Evolutionary conservation across 2,888 invertebrate genomes (phyloP), one percentile per base, ranked within the genome.

Genomic region (Torymus texanus): DNA sequence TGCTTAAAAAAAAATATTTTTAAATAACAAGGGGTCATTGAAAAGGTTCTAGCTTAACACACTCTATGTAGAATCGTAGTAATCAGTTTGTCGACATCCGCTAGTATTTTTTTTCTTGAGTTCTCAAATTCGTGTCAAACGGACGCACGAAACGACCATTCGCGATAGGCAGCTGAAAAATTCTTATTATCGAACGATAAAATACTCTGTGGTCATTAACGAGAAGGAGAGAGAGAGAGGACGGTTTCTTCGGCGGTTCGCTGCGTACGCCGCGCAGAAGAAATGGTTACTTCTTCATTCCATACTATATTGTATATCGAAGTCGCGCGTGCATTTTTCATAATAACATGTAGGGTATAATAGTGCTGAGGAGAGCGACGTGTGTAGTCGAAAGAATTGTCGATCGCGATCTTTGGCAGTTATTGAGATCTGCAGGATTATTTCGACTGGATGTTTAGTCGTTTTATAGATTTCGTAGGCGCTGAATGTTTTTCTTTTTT

Each of bases 241-340:
- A 65, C 11, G 24, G 24, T 65, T 24, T 13, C 53, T 50, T 71
- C n/a, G 8, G 41, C 41, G 41, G 8, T 41, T 8, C 41, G 41
- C 8, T 41, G 5, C 8, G 41, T 13, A 65, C 50, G 50, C 14
- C 24, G 59, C 62, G 41, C 41, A 8, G 62, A 73, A 77, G 70
- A 72, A 75, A 72, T 59, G 18, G 18, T 68, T 63, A 73, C 68
- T 72, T 80, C 76, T 80, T 80, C 76, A 80, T 80, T 80, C 76
- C 80, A 76, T 76, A 24, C n/a, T 75, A 41, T 41, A 72, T 75
- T 75, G 65, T 75, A 75, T 79, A 79, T 66, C 70, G 41, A 79
- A 79, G 61, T 75, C 53, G 65, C 58, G 71, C 67, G 59, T n/a
- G 75, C 65, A 65, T 79, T 79, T 77, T 77, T 79, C 74, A 68